Evolutionary conservation across 1,140 invertebrate genomes (phyloP), one percentile per base, ranked within the genome.

Genomic region (Drosophila eugracilis): DNA sequence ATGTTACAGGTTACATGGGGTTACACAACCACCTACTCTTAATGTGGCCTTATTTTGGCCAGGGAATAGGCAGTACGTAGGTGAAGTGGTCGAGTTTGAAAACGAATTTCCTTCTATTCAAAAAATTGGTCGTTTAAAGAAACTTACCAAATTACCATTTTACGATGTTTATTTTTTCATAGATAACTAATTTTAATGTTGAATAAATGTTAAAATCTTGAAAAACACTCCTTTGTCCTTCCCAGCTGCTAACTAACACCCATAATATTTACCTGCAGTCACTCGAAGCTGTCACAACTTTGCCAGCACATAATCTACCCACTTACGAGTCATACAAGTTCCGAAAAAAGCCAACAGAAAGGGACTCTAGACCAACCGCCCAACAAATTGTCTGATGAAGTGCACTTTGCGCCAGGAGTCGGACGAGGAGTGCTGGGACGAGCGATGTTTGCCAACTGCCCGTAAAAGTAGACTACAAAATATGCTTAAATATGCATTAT

Each of bases 401-500:
- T 80, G 67, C 66, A 84, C 80, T 78, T 84, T 83, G 55, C 44
- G 32, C 49, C 60, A 37, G 47, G 41, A 54, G 48, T 22, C 57
- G 22, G n/a, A n/a, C n/a, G n/a, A n/a, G n/a, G 15, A 45, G 34
- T 39, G 22, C 44, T 24, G 24, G 60, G 19, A 24, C 26, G 36
- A 47, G 49, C 36, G 24, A 70, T 19, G 34, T 41, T 71, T 73
- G 55, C 55, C 37, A 52, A 34, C 63, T 73, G 66, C 80, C 80
- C 72, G 63, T 79, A 80, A 79, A 85, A 86, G 81, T 65, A 69
- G 80, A 80, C 81, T 85, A 86, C 81, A 74, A 77, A 80, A 85
- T 86, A 86, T 86, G 81, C 83, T 86, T 86, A 86, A 86, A 86
- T 86, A 86, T 86, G 81, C 81, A 86, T 86, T 86, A 86, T 86